Base-by-base conservation (phyloP, 2,797 vertebrate genomes). In the Stomatorhinus walkeri region DNA sequence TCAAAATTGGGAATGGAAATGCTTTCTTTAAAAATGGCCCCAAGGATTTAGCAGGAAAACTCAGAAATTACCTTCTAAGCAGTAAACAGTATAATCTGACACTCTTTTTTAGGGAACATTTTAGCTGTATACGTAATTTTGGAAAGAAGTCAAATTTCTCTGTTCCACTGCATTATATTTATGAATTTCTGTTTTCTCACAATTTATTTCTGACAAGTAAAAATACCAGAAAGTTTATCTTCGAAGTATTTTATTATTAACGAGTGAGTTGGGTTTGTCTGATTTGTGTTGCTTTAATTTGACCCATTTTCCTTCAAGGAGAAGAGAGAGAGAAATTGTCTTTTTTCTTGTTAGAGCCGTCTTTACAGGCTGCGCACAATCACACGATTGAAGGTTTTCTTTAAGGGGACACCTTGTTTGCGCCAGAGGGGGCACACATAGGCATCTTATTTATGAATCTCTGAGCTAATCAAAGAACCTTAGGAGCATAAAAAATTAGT, bases 361-460 rank as follows among this genome's bases (percentile, higher is more conserved):
- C 40, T 32, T 6, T 88, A 28, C 54, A 81, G 46, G 81, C 19
- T 56, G 43, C 32, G 32, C 49, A 10, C 22, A 40, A 22, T 84
- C 52, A 59, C 40, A 85, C 9, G 36, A 87, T 32, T 59, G 51
- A 56, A n/a, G 85, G 8, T 87, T 87, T 87, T 40, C 72, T 61
- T 86, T 76, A 68, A 87, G 16, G 28, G 83, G 22, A 48, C 28
- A 28, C 12, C 40, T 72, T 49, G 79, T 76, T 89, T 52, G 49
- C 36, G 49, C 49, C 1, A 1, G 12, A 76, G 48, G 19, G 36
- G 4, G 4, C 22, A n/a, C 40, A 76, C 64, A 89, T 28, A 79
- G 49, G n/a, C 68, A 22, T 89, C 36, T 83, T 89, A 79, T 76
- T 56, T 83, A 28, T 51, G 32, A 83, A 88, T 76, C 43, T 85